Percentiles rank a stretch among this genome's conserved stretches.
Conservation (phyloP, 2,797 vertebrate species). For the Oreonectes daqikongensis region DNA sequence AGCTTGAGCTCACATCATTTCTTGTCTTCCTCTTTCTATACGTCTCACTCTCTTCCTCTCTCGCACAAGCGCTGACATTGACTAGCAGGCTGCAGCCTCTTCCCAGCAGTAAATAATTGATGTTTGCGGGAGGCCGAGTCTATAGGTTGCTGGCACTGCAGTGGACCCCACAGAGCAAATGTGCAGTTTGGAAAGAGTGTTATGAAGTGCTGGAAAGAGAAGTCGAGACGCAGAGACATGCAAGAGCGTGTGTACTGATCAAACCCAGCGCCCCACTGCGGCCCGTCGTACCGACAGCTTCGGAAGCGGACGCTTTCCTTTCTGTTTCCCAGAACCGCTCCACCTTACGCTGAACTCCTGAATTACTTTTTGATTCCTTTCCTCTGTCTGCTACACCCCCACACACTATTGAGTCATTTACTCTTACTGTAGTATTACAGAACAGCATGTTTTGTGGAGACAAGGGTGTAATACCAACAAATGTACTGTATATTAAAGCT, state of each 20-base stretch:
- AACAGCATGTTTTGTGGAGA: neutral
- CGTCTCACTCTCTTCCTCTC: slow-evolving; percentile 18
- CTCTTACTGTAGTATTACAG: neutral
- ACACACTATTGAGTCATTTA: neutral
- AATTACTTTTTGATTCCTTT: neutral
- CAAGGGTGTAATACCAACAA: too few relatives aligned
- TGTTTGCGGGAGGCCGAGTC: slow-evolving; percentile 46
- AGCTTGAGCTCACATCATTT: slow-evolving; percentile 42
- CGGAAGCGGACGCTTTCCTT: neutral
- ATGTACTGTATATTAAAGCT: neutral
- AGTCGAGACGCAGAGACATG: slow-evolving; percentile 37
- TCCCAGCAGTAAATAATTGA: slow-evolving; percentile 52
- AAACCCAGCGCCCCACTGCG: slow-evolving; percentile 40
- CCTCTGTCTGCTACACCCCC: slow-evolving; percentile 12
- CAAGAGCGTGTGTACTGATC: slow-evolving; percentile 36
- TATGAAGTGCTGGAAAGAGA: slow-evolving; percentile 40
- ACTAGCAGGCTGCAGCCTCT: slow-evolving; percentile 36
- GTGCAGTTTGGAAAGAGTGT: slow-evolving; percentile 43
- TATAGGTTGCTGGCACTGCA: slow-evolving; percentile 45
- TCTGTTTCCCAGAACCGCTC: neutral
- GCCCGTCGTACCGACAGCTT: neutral
- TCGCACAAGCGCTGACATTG: slow-evolving; percentile 41
- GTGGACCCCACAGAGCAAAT: slow-evolving; percentile 50
- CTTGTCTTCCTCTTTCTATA: slow-evolving; percentile 42
- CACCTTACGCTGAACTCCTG: neutral